Conservation (phyloP, 1,140 invertebrate genomes). For the Hypsibius dujardini region DNA sequence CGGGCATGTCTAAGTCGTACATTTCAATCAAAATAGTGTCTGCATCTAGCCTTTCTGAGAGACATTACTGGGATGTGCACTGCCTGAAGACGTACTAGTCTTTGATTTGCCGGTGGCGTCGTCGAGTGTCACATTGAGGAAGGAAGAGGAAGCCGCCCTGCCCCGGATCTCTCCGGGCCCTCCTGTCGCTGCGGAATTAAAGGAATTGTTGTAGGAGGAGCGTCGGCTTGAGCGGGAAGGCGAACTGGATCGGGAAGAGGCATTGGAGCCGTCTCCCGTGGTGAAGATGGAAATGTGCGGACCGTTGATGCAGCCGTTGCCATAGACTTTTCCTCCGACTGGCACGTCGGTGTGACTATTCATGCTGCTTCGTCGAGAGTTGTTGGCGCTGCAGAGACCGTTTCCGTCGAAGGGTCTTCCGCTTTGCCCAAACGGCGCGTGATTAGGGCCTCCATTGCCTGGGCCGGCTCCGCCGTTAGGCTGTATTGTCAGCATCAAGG, state of each 20-base stretch:
- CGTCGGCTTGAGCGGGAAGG: slow-evolving; percentile 3
- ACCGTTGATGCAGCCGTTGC: not conserved
- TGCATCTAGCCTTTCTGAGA: too few relatives aligned
- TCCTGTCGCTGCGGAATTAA: too few relatives aligned
- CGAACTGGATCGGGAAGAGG: not conserved
- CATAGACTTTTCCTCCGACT: not conserved
- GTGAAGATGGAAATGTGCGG: slow-evolving; percentile 10
- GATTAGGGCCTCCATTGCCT: not conserved
- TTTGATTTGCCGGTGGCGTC: not conserved
- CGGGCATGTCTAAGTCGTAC: too few relatives aligned
- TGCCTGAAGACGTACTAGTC: not conserved
- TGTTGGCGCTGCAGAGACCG: slow-evolving; percentile 6
- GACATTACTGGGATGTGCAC: too few relatives aligned
- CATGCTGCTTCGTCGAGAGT: slow-evolving; percentile 4
- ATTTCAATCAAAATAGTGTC: too few relatives aligned
- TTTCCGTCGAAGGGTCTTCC: not conserved
- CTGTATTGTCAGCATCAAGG: too few relatives aligned
- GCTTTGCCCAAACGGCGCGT: not conserved
- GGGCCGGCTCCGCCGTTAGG: too few relatives aligned
- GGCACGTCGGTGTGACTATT: not conserved
- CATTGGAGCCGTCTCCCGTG: not conserved
- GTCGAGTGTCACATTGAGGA: not conserved
- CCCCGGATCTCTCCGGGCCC: too few relatives aligned
- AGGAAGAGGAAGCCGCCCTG: not conserved
- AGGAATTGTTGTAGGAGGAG: not conserved